Evolutionary conservation across 2,888 invertebrate genomes (phyloP).

Genomic region (Amorpha juglandis): DNA sequence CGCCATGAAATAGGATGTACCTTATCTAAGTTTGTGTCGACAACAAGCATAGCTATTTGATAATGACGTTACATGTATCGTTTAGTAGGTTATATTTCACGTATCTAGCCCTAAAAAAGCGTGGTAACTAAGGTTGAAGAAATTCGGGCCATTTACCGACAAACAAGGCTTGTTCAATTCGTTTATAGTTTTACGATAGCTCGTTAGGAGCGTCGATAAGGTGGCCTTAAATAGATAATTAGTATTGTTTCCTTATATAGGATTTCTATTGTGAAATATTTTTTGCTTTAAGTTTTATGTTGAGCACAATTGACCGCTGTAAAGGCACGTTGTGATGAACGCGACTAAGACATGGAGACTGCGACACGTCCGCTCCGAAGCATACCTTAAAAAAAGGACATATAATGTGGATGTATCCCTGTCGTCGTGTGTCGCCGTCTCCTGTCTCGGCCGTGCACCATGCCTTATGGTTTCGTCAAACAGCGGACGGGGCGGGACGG

Average conservation of each 20-base stretch:
- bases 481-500: too few relatives aligned
- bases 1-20: constrained; percentile 41
- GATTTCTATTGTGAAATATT: constrained; percentile 44
- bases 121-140: constrained; percentile 67
- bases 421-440: too few relatives aligned
- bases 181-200: constrained; percentile 76
- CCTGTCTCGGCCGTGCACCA: constrained; percentile 34
- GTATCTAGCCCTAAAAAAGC: constrained; percentile 45
- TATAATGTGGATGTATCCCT: too few relatives aligned
- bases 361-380: too few relatives aligned
- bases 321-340: too few relatives aligned
- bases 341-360: too few relatives aligned
- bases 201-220: constrained; percentile 76
- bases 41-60: constrained; percentile 44
- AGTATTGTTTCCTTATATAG: constrained; percentile 69
- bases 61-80: constrained; percentile 62
- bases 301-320: constrained; percentile 33
- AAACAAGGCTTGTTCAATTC: constrained; percentile 64
- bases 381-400: too few relatives aligned
- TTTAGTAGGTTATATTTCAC: constrained; percentile 69
- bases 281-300: constrained; percentile 46
- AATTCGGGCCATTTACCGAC: constrained; percentile 66
- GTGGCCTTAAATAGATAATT: constrained; percentile 77
- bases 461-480: too few relatives aligned
- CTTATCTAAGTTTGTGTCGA: constrained; percentile 35